Percentiles rank a stretch among this genome's conserved stretches.
These are phyloP conservation scores for Dusona sp. DNA, from an alignment of 2,888 invertebrate genomes.

Conservation along the genomic window DNA sequence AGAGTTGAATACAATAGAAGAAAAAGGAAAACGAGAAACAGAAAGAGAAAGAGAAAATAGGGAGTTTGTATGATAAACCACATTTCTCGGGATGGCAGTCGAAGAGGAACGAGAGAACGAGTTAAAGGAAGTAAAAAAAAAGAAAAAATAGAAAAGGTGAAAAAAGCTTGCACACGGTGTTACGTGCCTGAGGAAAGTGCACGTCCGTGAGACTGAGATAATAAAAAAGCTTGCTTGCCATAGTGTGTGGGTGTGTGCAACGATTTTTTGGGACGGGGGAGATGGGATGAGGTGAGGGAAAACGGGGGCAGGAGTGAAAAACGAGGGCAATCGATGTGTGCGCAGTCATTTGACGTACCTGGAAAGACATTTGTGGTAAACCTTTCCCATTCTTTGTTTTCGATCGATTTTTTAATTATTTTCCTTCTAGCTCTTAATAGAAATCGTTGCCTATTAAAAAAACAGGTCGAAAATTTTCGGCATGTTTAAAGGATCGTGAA, in stretches of 20 bases:
- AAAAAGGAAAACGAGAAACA: constrained; percentile 24
- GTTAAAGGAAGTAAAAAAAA: constrained; percentile 23
- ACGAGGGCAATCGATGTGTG: constrained; percentile 65
- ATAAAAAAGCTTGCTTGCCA: constrained; percentile 53
- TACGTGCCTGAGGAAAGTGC: constrained; percentile 60
- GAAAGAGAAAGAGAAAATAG: constrained; percentile 23
- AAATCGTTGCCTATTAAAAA: background rate
- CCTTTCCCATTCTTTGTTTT: constrained; percentile 25
- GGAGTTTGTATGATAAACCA: constrained; percentile 61
- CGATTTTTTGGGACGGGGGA: background rate
- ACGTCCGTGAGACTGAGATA: constrained; percentile 60
- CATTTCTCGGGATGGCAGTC: constrained; percentile 51
- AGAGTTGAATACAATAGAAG: constrained; percentile 10
- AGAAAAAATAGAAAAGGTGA: constrained; percentile 20
- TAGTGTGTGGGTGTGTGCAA: constrained; percentile 24
- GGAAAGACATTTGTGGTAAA: constrained; percentile 47
- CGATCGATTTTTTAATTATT: background rate
- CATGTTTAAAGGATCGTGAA: background rate
- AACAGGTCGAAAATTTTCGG: background rate
- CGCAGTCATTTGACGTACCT: constrained; percentile 45
- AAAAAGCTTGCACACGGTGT: constrained; percentile 59
- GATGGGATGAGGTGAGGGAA: background rate
- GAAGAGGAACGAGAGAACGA: constrained; percentile 42
- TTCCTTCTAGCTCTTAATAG: background rate
- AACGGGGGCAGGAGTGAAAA: constrained; percentile 31